Evolutionary conservation across 2,113 vertebrate species (phyloP).

Genomic region (Notothenia coriiceps): DNA sequence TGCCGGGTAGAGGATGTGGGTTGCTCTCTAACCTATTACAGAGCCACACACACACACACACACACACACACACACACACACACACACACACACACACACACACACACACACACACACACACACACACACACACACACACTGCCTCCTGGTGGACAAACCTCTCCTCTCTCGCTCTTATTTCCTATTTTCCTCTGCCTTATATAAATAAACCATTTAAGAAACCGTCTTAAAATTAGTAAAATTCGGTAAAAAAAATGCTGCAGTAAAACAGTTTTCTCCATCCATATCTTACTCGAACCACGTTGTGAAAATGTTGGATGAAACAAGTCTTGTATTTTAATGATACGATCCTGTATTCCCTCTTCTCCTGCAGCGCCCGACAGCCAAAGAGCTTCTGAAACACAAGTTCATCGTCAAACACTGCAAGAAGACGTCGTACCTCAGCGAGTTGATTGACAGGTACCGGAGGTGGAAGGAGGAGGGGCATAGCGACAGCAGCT

Average conservation of each 20-base stretch:
- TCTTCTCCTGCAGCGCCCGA: slow-evolving; percentile 87
- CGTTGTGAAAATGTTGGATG: no score
- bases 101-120: not conserved
- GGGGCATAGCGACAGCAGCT: slow-evolving; percentile 94
- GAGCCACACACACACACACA: not conserved
- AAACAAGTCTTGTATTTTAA: no score
- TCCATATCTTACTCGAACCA: not conserved
- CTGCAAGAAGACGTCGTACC: slow-evolving; percentile 97
- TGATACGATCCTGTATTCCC: no score
- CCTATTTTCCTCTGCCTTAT: not conserved
- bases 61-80: not conserved
- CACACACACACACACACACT: not conserved
- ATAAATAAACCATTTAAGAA: not conserved
- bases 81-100: not conserved
- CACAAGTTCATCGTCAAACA: slow-evolving; percentile 96
- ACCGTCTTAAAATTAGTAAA: not conserved
- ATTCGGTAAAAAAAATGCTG: not conserved
- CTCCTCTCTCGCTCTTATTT: not conserved
- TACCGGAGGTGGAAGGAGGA: slow-evolving; percentile 95
- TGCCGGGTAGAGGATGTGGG: not conserved
- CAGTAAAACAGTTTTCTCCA: not conserved
- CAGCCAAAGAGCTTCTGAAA: slow-evolving; percentile 96
- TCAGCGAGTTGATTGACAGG: slow-evolving; percentile 95
- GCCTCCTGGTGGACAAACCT: slow-evolving; percentile 58
- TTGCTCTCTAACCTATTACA: not conserved